These are phyloP conservation scores for Mamestra brassicae DNA, from an alignment of 2,888 invertebrate species.

Conservation along the genomic window DNA sequence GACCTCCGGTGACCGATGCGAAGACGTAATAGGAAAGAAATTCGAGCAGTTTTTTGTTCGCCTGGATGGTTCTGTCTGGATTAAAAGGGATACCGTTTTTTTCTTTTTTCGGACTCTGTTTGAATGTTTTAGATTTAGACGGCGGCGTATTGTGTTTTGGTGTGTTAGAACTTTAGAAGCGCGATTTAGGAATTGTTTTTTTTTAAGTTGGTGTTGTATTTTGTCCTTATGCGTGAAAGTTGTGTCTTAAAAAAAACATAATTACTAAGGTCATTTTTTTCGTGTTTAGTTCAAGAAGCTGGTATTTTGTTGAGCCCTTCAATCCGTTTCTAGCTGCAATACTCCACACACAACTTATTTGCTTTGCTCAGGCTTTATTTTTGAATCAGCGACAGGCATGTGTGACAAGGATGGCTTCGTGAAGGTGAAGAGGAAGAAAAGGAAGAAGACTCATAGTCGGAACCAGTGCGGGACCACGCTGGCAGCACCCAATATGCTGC, in stretches of 20 bases:
- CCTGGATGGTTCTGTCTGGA: constrained; percentile 46
- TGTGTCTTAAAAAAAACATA: not conserved
- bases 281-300: not conserved
- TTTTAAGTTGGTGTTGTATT: not conserved
- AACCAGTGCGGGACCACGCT: no score
- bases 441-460: no score
- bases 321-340: no score
- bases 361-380: no score
- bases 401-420: no score
- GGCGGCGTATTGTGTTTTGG: not conserved
- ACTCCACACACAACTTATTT: no score
- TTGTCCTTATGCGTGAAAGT: not conserved
- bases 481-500: no score
- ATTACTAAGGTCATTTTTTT: no score
- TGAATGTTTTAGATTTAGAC: constrained; percentile 2
- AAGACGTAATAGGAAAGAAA: constrained; percentile 55
- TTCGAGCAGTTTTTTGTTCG: constrained; percentile 48
- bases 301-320: not conserved
- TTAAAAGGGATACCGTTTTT: not conserved
- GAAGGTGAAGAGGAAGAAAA: no score
- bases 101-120: not conserved
- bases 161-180: not conserved
- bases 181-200: not conserved
- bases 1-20: constrained; percentile 54
- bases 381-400: no score